Conservation (phyloP, 2,113 vertebrate genomes). For the Plotosus lineatus region DNA sequence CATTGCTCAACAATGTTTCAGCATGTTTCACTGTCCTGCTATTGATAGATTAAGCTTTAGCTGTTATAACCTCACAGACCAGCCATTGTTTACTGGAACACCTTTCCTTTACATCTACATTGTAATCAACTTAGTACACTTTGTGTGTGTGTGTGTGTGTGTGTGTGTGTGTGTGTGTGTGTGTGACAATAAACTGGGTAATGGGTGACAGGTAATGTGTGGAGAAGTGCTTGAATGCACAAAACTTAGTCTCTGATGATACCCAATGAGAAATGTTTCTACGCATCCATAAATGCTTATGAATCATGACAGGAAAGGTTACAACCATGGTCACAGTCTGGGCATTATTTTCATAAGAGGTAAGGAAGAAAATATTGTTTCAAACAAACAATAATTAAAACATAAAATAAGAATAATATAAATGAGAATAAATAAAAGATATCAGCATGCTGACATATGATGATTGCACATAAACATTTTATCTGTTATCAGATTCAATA, state of each 20-base stretch:
- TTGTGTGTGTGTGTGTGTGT: not conserved
- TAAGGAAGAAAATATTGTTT: too few species aligned
- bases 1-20: not conserved
- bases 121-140: not conserved
- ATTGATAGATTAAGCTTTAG: not conserved
- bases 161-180: not conserved
- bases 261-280: not conserved
- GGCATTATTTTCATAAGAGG: too few species aligned
- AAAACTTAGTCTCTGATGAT: not conserved
- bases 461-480: too few species aligned
- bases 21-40: not conserved
- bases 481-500: not conserved
- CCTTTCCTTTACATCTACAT: not conserved
- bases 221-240: not conserved
- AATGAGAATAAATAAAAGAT: too few species aligned
- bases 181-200: not conserved
- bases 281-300: not conserved
- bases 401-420: too few species aligned
- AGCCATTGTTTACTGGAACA: not conserved
- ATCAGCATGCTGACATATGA: too few species aligned
- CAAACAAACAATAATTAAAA: too few species aligned
- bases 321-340: not conserved
- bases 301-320: not conserved
- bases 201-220: not conserved
- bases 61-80: not conserved